These are phyloP conservation scores for Nephotettix cincticeps DNA, from an alignment of 1,140 invertebrate genomes.

Conservation along the genomic window DNA sequence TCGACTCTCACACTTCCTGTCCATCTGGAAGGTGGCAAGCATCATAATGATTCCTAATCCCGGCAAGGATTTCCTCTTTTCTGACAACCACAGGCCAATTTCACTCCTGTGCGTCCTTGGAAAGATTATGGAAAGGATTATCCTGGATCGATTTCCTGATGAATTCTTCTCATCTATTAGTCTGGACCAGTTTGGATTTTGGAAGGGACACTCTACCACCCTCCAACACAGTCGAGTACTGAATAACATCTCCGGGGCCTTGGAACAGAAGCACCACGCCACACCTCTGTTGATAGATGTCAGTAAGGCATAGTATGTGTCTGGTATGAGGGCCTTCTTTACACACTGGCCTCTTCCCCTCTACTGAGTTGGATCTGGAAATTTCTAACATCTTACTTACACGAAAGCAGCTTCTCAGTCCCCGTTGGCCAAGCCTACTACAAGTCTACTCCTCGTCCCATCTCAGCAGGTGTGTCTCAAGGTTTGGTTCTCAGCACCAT, in stretches of 20 bases:
- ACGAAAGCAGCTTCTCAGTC: conserved; percentile 6
- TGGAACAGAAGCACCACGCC: neutral
- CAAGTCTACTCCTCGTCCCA: neutral
- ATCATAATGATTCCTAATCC: conserved; percentile 47
- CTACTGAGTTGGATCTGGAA: neutral
- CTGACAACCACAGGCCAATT: conserved; percentile 45
- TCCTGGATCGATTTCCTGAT: conserved; percentile 34
- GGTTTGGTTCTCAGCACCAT: conserved; percentile 22
- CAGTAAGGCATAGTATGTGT: conserved; percentile 49
- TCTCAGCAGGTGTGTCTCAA: conserved; percentile 29
- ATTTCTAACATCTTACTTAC: conserved; percentile 23
- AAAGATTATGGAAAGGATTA: conserved; percentile 43
- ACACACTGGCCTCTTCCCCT: conserved; percentile 39
- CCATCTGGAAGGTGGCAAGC: conserved; percentile 44
- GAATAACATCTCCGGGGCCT: neutral
- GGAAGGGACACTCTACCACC: conserved; percentile 41
- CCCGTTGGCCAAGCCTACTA: neutral
- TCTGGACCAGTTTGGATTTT: conserved; percentile 48
- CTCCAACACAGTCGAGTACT: conserved; percentile 40
- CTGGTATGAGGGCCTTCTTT: conserved; percentile 44
- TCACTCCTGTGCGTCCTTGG: conserved; percentile 41
- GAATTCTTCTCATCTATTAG: neutral
- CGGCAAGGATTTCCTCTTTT: conserved; percentile 41
- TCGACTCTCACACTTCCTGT: conserved; percentile 40
- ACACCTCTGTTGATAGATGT: conserved; percentile 45